Evolutionary conservation across 2,113 vertebrate species (phyloP).

Genomic region (Chroicocephalus ridibundus): DNA sequence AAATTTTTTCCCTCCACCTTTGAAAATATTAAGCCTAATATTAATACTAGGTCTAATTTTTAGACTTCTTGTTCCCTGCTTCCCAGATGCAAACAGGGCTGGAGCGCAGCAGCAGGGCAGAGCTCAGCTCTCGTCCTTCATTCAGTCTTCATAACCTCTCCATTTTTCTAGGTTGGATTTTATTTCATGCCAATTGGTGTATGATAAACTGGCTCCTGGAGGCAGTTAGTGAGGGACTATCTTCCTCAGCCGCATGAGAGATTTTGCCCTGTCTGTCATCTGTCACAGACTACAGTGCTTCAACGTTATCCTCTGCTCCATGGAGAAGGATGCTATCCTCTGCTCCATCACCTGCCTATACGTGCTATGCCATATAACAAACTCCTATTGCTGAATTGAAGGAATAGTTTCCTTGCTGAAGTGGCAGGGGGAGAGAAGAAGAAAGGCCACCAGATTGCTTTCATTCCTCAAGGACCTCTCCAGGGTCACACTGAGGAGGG

Average conservation of each 20-base stretch:
- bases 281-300: not conserved
- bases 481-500: not conserved
- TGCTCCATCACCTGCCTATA: not conserved
- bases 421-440: not conserved
- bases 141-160: not conserved
- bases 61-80: not conserved
- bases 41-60: not conserved
- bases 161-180: not conserved
- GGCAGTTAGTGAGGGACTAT: not conserved
- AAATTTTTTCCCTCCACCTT: not conserved
- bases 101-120: fast-evolving
- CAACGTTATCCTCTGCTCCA: not conserved
- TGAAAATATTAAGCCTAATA: not conserved
- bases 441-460: not conserved
- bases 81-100: not conserved
- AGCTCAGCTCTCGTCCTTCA: not conserved
- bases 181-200: not conserved
- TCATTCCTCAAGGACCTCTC: not conserved
- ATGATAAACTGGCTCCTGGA: not conserved
- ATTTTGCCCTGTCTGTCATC: not conserved
- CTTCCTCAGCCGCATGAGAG: not conserved
- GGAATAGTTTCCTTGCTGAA: not conserved
- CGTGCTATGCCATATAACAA: no score
- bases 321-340: fast-evolving
- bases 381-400: not conserved